Base-by-base conservation (phyloP, 2,888 invertebrate genomes). In the Cylloceria caligata region DNA sequence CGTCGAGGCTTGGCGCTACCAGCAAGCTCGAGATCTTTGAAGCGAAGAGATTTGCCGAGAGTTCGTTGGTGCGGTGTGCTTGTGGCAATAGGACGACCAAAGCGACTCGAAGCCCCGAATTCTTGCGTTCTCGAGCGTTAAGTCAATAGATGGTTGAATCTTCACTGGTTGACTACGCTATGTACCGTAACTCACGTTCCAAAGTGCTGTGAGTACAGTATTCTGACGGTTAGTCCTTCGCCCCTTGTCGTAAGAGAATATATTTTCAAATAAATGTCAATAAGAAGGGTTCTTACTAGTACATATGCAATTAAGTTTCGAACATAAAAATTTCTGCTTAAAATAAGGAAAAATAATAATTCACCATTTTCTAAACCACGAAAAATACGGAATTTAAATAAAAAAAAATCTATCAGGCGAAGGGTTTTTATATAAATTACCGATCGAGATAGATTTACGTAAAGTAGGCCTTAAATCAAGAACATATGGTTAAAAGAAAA, bases 61-160 rank as follows among this genome's bases (percentile, higher is more conserved):
- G 60, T 42, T 47, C 47, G 72, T 39, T 76, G 47, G 68, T 55
- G 62, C 30, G 69, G 64, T 21, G n/a, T 30, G 72, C 34, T 68
- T 72, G 62, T 55, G 62, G 52, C 83, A 68, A 83, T 83, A 42
- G 83, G 62, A 36, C 57, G 80, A 62, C 79, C 72, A 27, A 19
- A 19, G 65, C 47, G 69, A 75, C 67, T 45, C 65, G 71, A 76
- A 68, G 55, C 62, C 60, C 55, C 62, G 55, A 84, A 84, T 84
- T 84, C 84, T 83, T 81, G 83, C 47, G 69, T 81, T 75, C 74
- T 81, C 84, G 36, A 77, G 79, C 71, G 84, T 83, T 72, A 80
- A 81, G 57, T 49, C 78, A 83, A 80, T 72, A 76, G 77, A 80
- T 47, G 73, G 65, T 75, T 68, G 65, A 39, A 57, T 79, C 73